Evolutionary conservation across 2,888 invertebrate species (phyloP).

Genomic region (Xestia rhomboidea): DNA sequence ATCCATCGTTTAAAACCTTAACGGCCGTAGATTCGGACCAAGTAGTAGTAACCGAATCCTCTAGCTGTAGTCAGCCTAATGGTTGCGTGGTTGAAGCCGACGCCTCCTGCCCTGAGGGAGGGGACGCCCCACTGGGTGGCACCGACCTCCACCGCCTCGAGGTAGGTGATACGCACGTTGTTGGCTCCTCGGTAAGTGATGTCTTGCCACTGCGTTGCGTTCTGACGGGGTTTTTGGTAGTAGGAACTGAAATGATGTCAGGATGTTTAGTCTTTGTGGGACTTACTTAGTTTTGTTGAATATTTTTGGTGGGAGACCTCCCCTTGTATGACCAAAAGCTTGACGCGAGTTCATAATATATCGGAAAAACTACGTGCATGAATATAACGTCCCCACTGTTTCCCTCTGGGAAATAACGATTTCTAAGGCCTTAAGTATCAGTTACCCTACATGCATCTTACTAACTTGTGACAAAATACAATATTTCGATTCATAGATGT

Average conservation of each 20-base stretch:
- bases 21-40: slow-evolving; percentile 81
- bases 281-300: background rate
- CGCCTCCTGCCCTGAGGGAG: slow-evolving; percentile 74
- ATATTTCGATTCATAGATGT: too few relatives aligned
- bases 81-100: slow-evolving; percentile 75
- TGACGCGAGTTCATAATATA: background rate
- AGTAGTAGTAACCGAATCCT: slow-evolving; percentile 81
- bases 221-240: slow-evolving; percentile 67
- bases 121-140: slow-evolving; percentile 76
- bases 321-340: too few relatives aligned
- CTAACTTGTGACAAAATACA: too few relatives aligned
- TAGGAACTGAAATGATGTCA: slow-evolving; percentile 32
- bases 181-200: slow-evolving; percentile 77
- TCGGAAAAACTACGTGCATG: too few relatives aligned
- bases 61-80: slow-evolving; percentile 77
- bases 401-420: too few relatives aligned
- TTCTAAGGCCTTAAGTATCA: background rate
- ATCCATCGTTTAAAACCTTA: slow-evolving; percentile 55
- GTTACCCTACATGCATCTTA: too few relatives aligned
- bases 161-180: slow-evolving; percentile 74
- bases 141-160: slow-evolving; percentile 79
- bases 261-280: too few relatives aligned
- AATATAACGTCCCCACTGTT: too few relatives aligned
- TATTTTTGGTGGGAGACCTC: too few relatives aligned
- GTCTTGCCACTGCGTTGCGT: slow-evolving; percentile 81